Percentiles rank a stretch among this genome's conserved stretches.
Evolutionary conservation across 1,140 invertebrate species (phyloP).

Genomic region (Drosophila nebulosa): DNA sequence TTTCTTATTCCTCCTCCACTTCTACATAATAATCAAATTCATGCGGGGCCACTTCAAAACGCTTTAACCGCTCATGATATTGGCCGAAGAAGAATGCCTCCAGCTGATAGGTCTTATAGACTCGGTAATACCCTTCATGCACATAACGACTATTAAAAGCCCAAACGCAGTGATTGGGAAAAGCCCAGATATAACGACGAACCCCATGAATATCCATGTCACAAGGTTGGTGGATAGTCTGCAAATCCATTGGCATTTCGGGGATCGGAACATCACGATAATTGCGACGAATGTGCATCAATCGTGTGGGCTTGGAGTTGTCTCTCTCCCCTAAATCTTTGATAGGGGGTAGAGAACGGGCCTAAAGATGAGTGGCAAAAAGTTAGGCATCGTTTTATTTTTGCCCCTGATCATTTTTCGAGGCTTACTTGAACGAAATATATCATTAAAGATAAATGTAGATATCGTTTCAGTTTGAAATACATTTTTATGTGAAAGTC

Average conservation of each 20-base stretch:
- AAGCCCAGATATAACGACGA: neutral
- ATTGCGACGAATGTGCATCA: constrained; percentile 6
- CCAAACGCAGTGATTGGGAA: constrained; percentile 30
- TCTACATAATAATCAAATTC: neutral
- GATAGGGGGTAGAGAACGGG: neutral
- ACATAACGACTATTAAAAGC: constrained; percentile 1
- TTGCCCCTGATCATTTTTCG: neutral
- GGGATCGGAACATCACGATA: neutral
- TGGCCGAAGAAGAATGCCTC: constrained; percentile 33
- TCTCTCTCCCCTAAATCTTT: neutral
- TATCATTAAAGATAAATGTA: neutral
- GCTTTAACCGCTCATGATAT: constrained; percentile 18
- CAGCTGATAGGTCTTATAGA: constrained; percentile 13
- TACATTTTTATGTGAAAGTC: neutral
- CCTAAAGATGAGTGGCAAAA: neutral
- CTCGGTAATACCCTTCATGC: constrained; percentile 10
- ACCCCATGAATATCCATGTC: constrained; percentile 4
- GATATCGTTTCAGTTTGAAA: neutral
- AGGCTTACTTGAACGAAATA: neutral
- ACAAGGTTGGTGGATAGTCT: constrained; percentile 18
- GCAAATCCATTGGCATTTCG: constrained; percentile 16
- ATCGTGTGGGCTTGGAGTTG: neutral
- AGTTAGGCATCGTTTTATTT: neutral
- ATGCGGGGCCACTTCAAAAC: constrained; percentile 4
- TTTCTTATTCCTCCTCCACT: neutral